phyloP scores from a whole-genome alignment of 2,888 invertebrate genomes.

The Matsumyia berberina region DNA sequence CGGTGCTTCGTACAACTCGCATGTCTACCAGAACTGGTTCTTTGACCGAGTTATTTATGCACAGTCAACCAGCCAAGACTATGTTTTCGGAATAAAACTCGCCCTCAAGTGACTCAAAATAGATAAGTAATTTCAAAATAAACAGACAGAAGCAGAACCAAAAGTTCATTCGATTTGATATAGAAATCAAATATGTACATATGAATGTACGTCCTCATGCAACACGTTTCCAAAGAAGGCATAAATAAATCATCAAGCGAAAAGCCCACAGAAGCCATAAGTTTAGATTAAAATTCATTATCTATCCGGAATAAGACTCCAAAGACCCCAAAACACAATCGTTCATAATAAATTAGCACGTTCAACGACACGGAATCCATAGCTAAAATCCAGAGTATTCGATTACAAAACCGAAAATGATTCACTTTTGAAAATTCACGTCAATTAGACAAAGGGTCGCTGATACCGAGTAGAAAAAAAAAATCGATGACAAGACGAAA shows the following conservation, averaged over 20 bases:
- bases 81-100: too few relatives aligned
- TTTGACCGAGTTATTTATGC: too few relatives aligned
- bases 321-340: background rate
- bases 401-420: background rate
- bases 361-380: background rate
- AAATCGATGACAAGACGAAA: background rate
- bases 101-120: too few relatives aligned
- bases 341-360: slow-evolving; percentile 5
- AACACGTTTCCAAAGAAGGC: too few relatives aligned
- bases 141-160: too few relatives aligned
- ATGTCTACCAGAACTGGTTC: too few relatives aligned
- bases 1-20: too few relatives aligned
- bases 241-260: background rate
- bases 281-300: background rate
- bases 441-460: background rate
- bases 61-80: too few relatives aligned
- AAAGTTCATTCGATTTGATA: too few relatives aligned
- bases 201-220: too few relatives aligned
- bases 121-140: too few relatives aligned
- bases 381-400: background rate
- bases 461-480: background rate
- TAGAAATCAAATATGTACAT: too few relatives aligned
- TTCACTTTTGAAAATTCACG: background rate
- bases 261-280: background rate
- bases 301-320: background rate